Conservation (phyloP, 1,140 invertebrate genomes). For the Acromyrmex echinatior region DNA sequence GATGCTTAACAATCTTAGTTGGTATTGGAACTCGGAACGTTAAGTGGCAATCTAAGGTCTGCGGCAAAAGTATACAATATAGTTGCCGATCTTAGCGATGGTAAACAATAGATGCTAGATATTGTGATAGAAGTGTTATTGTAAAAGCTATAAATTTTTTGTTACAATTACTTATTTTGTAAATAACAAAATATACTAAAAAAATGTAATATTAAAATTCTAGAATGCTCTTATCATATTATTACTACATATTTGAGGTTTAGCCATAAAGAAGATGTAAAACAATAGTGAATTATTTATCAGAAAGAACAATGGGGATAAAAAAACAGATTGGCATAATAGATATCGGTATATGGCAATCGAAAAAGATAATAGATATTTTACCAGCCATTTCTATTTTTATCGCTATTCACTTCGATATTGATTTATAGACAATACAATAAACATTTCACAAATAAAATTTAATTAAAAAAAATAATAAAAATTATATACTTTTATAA, state of each 20-base stretch:
- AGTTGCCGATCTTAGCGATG: background rate
- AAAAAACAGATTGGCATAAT: background rate
- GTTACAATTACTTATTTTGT: background rate
- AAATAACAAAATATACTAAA: background rate
- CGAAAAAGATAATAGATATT: background rate
- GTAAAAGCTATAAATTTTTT: background rate
- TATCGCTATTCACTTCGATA: background rate
- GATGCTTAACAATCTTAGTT: background rate
- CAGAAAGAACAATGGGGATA: background rate
- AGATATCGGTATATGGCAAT: background rate
- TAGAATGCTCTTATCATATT: constrained; percentile 17
- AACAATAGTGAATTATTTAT: background rate
- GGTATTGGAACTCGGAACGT: background rate
- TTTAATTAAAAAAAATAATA: constrained; percentile 6
- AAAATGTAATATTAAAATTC: constrained; percentile 21
- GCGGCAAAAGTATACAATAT: background rate
- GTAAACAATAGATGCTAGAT: background rate
- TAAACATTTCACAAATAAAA: background rate
- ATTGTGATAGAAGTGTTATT: background rate
- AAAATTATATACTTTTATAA: background rate
- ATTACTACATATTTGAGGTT: constrained; percentile 10
- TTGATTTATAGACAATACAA: background rate
- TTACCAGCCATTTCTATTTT: background rate
- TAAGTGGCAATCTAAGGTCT: background rate
- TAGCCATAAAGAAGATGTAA: constrained; percentile 5